Conservation (phyloP, 2,113 vertebrate species). For the Calonectris borealis region DNA sequence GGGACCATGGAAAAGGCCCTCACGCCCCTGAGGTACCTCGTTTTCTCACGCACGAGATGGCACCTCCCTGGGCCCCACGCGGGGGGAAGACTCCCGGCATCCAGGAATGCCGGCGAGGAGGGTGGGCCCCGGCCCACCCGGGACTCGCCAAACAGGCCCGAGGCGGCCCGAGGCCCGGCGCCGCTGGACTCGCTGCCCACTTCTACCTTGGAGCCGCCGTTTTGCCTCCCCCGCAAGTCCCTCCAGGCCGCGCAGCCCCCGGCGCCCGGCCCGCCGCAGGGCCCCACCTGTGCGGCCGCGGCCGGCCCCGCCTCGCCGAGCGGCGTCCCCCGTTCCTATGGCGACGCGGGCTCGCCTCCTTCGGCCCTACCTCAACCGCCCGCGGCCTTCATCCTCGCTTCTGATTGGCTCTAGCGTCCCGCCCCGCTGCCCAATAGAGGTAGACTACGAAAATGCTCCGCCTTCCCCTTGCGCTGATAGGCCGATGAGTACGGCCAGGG, state of each 20-base stretch:
- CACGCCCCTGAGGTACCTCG: not conserved
- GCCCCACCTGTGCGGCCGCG: not conserved
- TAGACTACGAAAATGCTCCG: rapidly evolving
- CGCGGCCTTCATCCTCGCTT: not conserved
- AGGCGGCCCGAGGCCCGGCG: not conserved
- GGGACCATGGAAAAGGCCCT: rapidly evolving
- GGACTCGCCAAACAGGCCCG: not conserved
- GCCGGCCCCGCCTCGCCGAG: not conserved
- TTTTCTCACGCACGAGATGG: not conserved
- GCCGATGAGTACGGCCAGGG: not conserved
- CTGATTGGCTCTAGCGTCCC: not conserved
- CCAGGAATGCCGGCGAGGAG: not conserved
- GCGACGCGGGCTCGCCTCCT: not conserved
- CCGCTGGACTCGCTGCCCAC: not conserved
- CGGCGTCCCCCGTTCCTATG: slow-evolving; percentile 61
- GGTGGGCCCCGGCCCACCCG: too few relatives aligned
- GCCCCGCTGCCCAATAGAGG: not conserved
- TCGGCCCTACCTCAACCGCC: rapidly evolving
- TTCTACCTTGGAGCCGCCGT: not conserved
- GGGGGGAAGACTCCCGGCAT: rapidly evolving
- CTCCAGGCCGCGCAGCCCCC: too few relatives aligned
- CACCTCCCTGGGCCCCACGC: too few relatives aligned
- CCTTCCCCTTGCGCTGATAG: not conserved
- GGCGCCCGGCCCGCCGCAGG: too few relatives aligned
- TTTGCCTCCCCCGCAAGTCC: not conserved